A percentile compares a stretch with the other conserved stretches of the same genome.
These are phyloP conservation scores for Zaprionus camerounensis DNA, from an alignment of 1,140 invertebrate species.

Conservation along the genomic window DNA sequence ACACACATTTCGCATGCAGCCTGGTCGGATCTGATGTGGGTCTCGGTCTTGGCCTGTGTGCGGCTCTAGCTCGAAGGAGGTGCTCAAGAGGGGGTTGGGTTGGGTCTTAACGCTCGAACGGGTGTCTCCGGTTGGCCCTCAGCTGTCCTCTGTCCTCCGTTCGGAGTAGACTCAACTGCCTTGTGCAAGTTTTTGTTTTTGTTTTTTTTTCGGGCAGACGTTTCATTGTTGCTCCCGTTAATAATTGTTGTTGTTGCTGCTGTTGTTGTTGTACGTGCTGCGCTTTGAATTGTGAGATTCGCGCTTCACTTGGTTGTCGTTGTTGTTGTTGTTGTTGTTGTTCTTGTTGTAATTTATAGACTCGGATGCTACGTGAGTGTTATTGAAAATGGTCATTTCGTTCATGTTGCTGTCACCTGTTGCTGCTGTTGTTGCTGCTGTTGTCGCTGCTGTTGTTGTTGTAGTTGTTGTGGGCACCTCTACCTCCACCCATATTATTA, in stretches of 20 bases:
- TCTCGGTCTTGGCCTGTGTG: background rate
- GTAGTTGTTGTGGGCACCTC: constrained; percentile 43
- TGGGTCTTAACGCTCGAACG: background rate
- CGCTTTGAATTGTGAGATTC: constrained; percentile 50
- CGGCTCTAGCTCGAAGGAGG: background rate
- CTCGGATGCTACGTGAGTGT: constrained; percentile 81
- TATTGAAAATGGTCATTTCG: constrained; percentile 80
- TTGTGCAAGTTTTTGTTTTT: constrained; percentile 31
- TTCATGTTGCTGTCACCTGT: constrained; percentile 45
- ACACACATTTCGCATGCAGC: constrained; percentile 48
- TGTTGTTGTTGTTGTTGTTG: constrained; percentile 22
- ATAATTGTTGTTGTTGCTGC: constrained; percentile 26
- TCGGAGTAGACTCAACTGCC: constrained; percentile 36
- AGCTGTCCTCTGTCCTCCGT: constrained; percentile 20
- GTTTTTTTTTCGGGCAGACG: constrained; percentile 23
- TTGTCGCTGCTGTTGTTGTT: constrained; percentile 11
- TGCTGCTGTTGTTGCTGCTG: constrained; percentile 1
- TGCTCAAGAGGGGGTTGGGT: background rate
- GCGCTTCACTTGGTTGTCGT: constrained; percentile 13
- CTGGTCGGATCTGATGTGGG: constrained; percentile 25
- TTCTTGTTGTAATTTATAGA: constrained; percentile 75
- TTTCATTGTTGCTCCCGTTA: constrained; percentile 61
- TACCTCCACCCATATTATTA: constrained; percentile 49
- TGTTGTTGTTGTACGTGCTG: constrained; percentile 64
- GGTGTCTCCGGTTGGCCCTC: constrained; percentile 1